Evolutionary conservation across 2,888 invertebrate genomes (phyloP), one percentile per base, ranked within the genome.

Genomic region (Trachelus stipa): DNA sequence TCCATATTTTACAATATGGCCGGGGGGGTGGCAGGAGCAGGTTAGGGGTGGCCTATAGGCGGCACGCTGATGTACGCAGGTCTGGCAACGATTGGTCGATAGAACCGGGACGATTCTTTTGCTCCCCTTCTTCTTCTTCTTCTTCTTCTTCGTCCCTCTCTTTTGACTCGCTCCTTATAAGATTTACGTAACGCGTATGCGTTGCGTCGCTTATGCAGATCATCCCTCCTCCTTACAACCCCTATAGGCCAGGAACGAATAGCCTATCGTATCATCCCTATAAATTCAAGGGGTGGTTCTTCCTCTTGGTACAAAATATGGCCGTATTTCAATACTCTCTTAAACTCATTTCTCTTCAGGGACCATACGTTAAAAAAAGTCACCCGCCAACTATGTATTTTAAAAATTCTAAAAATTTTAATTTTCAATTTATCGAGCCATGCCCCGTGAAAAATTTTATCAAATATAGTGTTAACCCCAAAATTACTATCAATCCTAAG

Each of bases 1-100:
- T 90, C 90, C 90, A 91, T 91, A 91, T 90, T 90, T 90, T 91
- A 90, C 90, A 90, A 90, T 90, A 91, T 90, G 90, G 90, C 90
- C 88, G 85, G 87, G 83, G 83, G 82, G 83, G 81, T 79, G 84
- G 85, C 15, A 34, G 69, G 69, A 30, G 84, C 81, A 85, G 85
- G 87, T 87, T 87, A 89, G 85, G 87, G 88, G 87, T 88, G 88
- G 90, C 87, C 88, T 88, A 89, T 89, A 88, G 88, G 88, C 90
- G 89, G 88, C 87, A 88, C 88, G 87, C 87, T 89, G 88, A 90
- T 90, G 89, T 90, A 89, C 90, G 90, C 89, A 89, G 90, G 89
- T 90, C 90, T 88, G 89, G 84, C 87, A 84, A 88, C 90, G 90
- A 90, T 90, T 90, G 90, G 90, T 90, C 90, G 90, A 90, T 90